These are phyloP conservation scores for human DNA, from an alignment of 2,113 vertebrate species.

Conservation along the genomic window GRCh38 chr12:16598001-16598500, in stretches of 20 bases:
- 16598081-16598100: conserved; percentile 5
- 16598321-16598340: conserved; percentile 51
- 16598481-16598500: conserved; percentile 74
- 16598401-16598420: conserved; percentile 79
- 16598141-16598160: not conserved
- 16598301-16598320: conserved; percentile 38
- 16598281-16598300: conserved; percentile 15
- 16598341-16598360: conserved; percentile 79
- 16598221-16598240: not conserved
- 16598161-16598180: not conserved
- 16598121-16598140: not conserved
- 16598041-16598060: not conserved
- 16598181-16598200: not conserved
- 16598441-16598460: conserved; percentile 83
- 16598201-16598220: not conserved
- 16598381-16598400: conserved; percentile 82
- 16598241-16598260: not conserved
- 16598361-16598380: conserved; percentile 80
- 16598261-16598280: not conserved
- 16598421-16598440: conserved; percentile 83
- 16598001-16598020: not conserved
- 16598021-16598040: not conserved
- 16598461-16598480: conserved; percentile 78
- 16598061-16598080: not conserved
- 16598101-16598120: not conserved